Percentiles rank a stretch among this genome's conserved stretches.
These are phyloP conservation scores for Mormyrus proboscirostris DNA, from an alignment of 2,797 vertebrate species.

Conservation along the genomic window DNA sequence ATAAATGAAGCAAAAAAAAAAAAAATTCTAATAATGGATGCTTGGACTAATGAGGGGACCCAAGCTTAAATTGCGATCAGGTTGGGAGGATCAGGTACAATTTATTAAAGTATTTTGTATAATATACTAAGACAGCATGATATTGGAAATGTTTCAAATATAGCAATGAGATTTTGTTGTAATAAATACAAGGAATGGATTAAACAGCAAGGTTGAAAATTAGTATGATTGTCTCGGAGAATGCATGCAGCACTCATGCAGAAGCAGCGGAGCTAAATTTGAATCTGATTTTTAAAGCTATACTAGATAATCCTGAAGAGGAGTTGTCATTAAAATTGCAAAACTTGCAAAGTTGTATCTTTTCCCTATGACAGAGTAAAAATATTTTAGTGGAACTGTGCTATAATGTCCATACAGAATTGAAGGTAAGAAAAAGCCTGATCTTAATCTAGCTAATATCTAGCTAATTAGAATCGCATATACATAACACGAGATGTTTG, in stretches of 20 bases:
- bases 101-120: background rate
- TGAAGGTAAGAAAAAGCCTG: background rate
- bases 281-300: background rate
- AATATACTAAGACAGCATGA: background rate
- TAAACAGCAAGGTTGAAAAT: too few species aligned
- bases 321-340: background rate
- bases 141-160: background rate
- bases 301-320: background rate
- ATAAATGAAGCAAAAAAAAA: background rate
- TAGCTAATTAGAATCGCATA: background rate
- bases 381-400: background rate
- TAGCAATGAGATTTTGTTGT: background rate
- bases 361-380: too few species aligned
- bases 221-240: too few species aligned
- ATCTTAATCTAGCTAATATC: background rate
- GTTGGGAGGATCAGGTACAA: background rate
- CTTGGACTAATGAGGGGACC: background rate
- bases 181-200: background rate
- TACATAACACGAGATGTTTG: too few species aligned
- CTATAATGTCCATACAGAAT: background rate
- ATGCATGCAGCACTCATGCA: too few species aligned
- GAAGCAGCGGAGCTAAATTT: background rate
- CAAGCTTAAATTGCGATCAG: background rate
- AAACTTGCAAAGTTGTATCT: too few species aligned
- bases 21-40: background rate